Percentiles rank a stretch among this genome's conserved stretches.
phyloP scores from a whole-genome alignment of 2,113 vertebrate species.

The Pterocles gutturalis region DNA sequence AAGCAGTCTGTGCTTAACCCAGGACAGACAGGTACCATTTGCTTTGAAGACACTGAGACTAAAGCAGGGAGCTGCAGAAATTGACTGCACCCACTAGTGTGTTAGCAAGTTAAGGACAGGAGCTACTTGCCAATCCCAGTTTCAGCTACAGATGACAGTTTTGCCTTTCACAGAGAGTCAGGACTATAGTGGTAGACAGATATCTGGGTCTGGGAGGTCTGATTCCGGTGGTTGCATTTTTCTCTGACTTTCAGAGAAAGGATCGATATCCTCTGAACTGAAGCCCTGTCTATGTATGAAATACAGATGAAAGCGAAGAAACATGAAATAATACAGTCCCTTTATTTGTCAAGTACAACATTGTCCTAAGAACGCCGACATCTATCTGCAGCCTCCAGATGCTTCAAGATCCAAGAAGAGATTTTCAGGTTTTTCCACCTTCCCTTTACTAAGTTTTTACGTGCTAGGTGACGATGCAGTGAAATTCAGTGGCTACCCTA shows the following conservation, averaged over 20 bases:
- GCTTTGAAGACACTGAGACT: background rate
- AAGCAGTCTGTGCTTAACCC: too few relatives aligned
- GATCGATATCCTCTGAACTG: background rate
- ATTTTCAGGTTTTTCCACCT: background rate
- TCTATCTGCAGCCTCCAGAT: background rate
- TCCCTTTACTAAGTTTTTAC: background rate
- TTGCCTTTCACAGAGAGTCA: background rate
- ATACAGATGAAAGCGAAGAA: background rate
- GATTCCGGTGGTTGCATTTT: background rate
- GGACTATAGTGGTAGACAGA: background rate
- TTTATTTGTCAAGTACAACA: background rate
- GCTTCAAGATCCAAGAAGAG: background rate
- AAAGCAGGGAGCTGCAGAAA: background rate
- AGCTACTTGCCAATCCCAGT: background rate
- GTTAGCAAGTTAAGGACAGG: background rate
- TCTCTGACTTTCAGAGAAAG: background rate
- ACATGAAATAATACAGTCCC: background rate
- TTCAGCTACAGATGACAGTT: background rate
- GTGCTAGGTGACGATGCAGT: too few relatives aligned
- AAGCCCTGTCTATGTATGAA: background rate
- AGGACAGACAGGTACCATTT: too few relatives aligned
- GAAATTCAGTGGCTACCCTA: background rate
- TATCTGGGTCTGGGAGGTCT: background rate
- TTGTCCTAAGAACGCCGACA: background rate
- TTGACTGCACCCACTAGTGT: too few relatives aligned